Conservation (phyloP, 2,797 vertebrate species). For the Eulemur rubriventer region DNA sequence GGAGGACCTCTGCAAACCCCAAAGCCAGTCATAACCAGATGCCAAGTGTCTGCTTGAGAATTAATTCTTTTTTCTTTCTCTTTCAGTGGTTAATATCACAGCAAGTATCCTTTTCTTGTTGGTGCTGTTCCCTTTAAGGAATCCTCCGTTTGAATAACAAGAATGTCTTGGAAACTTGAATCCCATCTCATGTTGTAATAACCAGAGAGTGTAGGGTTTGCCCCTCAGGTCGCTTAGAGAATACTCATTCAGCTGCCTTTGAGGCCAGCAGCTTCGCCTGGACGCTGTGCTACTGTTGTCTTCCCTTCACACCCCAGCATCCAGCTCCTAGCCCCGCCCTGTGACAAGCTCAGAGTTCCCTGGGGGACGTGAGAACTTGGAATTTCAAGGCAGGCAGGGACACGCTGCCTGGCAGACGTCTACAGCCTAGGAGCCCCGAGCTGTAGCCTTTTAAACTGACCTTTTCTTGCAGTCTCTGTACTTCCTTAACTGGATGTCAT, state of each 20-base stretch:
- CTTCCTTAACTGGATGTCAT: slow-evolving; percentile 82
- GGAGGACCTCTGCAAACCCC: background rate
- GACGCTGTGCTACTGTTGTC: background rate
- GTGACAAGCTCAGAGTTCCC: background rate
- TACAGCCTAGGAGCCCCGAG: background rate
- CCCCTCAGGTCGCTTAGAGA: background rate
- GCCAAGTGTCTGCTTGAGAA: background rate
- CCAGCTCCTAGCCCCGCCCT: background rate
- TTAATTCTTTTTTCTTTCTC: slow-evolving; percentile 70
- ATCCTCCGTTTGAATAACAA: background rate
- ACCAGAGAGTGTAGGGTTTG: background rate
- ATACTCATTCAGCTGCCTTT: background rate
- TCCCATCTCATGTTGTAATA: background rate
- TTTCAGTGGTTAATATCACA: slow-evolving; percentile 91
- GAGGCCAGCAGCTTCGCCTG: background rate
- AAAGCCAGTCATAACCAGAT: background rate
- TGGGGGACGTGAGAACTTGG: background rate
- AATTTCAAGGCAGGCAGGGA: background rate
- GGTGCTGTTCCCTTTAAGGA: background rate
- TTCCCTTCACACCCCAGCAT: background rate
- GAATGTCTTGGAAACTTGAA: background rate
- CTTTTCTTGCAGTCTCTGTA: background rate
- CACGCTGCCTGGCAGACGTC: no score
- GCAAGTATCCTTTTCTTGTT: slow-evolving; percentile 88
- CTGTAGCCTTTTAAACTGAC: background rate